Evolutionary conservation across 2,797 vertebrate species (phyloP), one percentile per base, ranked within the genome.

Genomic region (Tamandua tetradactyla): DNA sequence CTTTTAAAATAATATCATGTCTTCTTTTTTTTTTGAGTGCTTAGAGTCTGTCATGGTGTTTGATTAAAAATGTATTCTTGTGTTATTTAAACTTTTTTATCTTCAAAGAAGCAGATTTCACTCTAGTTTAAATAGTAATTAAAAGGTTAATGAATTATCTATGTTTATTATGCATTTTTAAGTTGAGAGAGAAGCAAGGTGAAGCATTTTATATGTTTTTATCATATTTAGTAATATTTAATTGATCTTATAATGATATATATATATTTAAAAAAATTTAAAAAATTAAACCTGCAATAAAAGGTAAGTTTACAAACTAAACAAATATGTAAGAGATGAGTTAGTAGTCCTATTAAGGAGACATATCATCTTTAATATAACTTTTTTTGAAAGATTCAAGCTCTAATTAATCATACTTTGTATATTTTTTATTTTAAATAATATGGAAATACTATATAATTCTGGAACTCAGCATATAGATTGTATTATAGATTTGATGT

Each of bases 171-270:
- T 74, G 2, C 5, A 87, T 27, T 87, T 93, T 87, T 49, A 89
- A 87, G 59, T 89, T 82, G 30, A 89, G 49, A 84, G 35, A 96
- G 32, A 76, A 69, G 25, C 68, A 75, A 89, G 83, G 44, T 61
- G 89, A 74, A 96, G 25, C 27, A 64, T 55, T 85, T 94, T 52
- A 83, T 86, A 5, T 75, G 62, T 68, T 89, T 94, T 14, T 25
- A 64, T 93, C 6, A 44, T 94, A 49, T 80, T 96, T 83, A 76
- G 27, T 87, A 86, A 83, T 71, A 69, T 79, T 93, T 89, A 47
- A 86, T 27, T 62, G 91, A 79, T 84, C 3, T 72, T 66, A 61
- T 76, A 68, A n/a, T 87, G 15, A 27, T 62, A 79, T 79, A 27
- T 62, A 79, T 79, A 49, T 76, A 64, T 71, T 76, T 85, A 76